A percentile compares a stretch with the other conserved stretches of the same genome.
Evolutionary conservation across 2,113 vertebrate species (phyloP).

Genomic region (Apistogramma diplotaenia): DNA sequence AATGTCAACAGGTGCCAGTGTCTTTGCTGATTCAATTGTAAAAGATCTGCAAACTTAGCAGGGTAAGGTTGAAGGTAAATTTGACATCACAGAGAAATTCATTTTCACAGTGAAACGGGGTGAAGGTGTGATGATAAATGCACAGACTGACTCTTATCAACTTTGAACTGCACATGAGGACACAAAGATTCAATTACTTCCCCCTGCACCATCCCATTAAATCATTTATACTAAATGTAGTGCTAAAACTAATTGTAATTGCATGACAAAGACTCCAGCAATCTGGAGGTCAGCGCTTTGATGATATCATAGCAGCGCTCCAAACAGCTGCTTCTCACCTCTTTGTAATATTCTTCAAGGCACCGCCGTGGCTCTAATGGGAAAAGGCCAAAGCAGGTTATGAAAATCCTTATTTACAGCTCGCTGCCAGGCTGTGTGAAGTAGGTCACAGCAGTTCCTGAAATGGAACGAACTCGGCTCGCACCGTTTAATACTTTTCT

Average conservation of each 20-base stretch:
- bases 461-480: conserved; percentile 64
- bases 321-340: conserved; percentile 53
- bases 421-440: conserved; percentile 69
- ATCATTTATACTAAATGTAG: conserved; percentile 3
- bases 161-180: neutral
- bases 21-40: conserved; percentile 3
- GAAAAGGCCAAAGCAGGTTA: conserved; percentile 74
- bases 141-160: neutral
- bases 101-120: neutral
- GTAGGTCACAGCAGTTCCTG: conserved; percentile 70
- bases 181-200: neutral
- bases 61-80: neutral
- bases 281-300: conserved; percentile 54
- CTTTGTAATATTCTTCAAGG: conserved; percentile 70
- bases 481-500: conserved; percentile 61
- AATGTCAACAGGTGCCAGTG: conserved; percentile 29
- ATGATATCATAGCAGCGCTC: conserved; percentile 43
- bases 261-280: conserved; percentile 37
- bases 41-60: neutral
- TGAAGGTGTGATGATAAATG: neutral
- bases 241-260: conserved; percentile 43
- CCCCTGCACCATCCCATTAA: neutral
- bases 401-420: conserved; percentile 75
- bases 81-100: neutral
- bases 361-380: conserved; percentile 67